Conservation (phyloP, 2,797 vertebrate genomes). For the Cirrhinus molitorella region DNA sequence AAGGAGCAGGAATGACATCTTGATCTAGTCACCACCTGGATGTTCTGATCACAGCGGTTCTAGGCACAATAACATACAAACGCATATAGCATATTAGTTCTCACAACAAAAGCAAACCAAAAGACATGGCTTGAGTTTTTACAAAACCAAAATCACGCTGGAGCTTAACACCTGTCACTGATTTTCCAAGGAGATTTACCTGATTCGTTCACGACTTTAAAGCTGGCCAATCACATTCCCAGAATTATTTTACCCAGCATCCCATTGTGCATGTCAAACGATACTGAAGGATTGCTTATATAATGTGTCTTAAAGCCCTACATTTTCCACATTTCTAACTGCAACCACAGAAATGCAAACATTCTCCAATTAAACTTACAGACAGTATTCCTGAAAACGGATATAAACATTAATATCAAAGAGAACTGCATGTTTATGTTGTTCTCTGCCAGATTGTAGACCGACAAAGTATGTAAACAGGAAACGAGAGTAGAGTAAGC, state of each 20-base stretch:
- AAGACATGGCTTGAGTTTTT: not conserved
- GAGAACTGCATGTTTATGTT: constrained; percentile 9
- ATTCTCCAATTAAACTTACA: not conserved
- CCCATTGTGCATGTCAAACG: not conserved
- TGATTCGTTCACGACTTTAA: constrained; percentile 28
- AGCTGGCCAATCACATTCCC: not conserved
- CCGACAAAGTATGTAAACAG: constrained; percentile 14
- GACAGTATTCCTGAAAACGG: not conserved
- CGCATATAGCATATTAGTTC: not conserved
- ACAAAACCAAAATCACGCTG: not conserved
- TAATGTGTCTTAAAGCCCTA: not conserved
- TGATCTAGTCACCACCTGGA: constrained; percentile 76
- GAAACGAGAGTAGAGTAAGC: not conserved
- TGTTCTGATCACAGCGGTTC: constrained; percentile 81
- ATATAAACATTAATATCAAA: not conserved
- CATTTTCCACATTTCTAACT: not conserved
- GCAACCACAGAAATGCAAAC: constrained; percentile 4
- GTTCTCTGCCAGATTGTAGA: not conserved
- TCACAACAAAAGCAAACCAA: not conserved
- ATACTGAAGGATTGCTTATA: not conserved
- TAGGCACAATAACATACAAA: constrained; percentile 48
- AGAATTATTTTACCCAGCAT: constrained; percentile 19
- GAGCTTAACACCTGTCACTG: constrained; percentile 29
- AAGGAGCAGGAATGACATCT: constrained; percentile 81
- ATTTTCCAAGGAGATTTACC: constrained; percentile 42